Evolutionary conservation across 1,140 invertebrate genomes (phyloP).

Genomic region (Drosophila leontia): DNA sequence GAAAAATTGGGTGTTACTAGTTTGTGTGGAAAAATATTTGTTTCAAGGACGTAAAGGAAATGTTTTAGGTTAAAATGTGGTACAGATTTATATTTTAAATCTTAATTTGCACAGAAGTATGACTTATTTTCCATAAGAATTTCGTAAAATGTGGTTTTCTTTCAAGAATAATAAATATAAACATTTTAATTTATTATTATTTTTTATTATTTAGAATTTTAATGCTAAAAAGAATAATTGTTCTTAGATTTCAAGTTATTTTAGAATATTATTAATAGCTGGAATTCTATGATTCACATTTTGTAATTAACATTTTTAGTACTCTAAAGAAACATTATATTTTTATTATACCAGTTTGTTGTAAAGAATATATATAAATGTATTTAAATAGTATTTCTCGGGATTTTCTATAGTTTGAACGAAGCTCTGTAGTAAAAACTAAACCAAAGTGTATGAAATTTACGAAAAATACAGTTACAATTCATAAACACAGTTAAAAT

Average conservation of each 20-base stretch:
- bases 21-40: neutral
- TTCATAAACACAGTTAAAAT: neutral
- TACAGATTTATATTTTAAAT: neutral
- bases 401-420: neutral
- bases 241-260: neutral
- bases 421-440: no score
- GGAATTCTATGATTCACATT: neutral
- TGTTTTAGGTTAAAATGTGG: neutral
- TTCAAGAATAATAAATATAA: no score
- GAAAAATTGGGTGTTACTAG: neutral
- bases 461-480: neutral
- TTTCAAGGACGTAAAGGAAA: rapidly evolving
- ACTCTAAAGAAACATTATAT: neutral
- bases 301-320: neutral
- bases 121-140: no score
- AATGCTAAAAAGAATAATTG: neutral
- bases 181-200: no score
- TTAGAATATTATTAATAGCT: neutral
- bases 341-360: neutral
- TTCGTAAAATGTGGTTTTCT: neutral
- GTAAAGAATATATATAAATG: neutral
- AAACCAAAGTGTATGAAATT: neutral
- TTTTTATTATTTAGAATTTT: no score
- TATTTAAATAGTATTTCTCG: neutral
- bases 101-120: no score